phyloP scores from a whole-genome alignment of 1,140 invertebrate species.

The Drosophila ambigua region DNA sequence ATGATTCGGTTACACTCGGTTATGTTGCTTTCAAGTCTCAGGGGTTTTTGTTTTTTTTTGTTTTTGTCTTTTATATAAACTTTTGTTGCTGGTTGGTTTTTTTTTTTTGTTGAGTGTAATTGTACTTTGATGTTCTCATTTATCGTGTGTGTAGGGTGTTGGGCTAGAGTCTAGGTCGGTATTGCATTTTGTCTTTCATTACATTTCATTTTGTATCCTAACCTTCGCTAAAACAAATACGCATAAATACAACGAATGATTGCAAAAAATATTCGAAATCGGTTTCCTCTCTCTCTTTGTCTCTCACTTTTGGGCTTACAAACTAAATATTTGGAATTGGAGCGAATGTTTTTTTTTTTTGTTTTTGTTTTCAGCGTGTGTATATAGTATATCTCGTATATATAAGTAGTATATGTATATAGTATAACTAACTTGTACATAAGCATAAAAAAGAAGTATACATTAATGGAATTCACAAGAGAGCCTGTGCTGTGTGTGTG shows the following conservation, averaged over 20 bases:
- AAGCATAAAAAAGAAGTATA: slow-evolving; percentile 41
- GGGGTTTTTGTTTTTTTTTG: slow-evolving; percentile 16
- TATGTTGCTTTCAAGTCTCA: slow-evolving; percentile 57
- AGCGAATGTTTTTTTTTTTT: slow-evolving; percentile 62
- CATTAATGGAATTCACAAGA: slow-evolving; percentile 59
- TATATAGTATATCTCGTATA: slow-evolving; percentile 32
- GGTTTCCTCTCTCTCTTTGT: slow-evolving; percentile 17
- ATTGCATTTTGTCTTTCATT: slow-evolving; percentile 60
- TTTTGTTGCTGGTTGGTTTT: slow-evolving; percentile 56
- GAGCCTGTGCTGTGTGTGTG: slow-evolving; percentile 6
- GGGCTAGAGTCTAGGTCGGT: slow-evolving; percentile 38
- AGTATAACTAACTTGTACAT: slow-evolving; percentile 56
- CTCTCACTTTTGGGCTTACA: slow-evolving; percentile 46
- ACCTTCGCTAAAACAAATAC: slow-evolving; percentile 12
- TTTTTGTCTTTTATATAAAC: slow-evolving; percentile 50
- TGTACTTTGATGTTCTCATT: slow-evolving; percentile 63
- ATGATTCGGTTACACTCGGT: slow-evolving; percentile 22
- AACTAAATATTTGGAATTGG: slow-evolving; percentile 81
- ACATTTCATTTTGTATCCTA: slow-evolving; percentile 16
- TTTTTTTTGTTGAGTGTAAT: slow-evolving; percentile 31
- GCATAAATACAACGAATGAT: slow-evolving; percentile 45
- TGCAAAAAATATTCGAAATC: slow-evolving; percentile 56
- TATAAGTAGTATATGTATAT: slow-evolving; percentile 35
- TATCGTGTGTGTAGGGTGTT: slow-evolving; percentile 19
- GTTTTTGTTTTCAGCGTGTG: slow-evolving; percentile 25